Evolutionary conservation across 2,113 vertebrate species (phyloP).

Genomic region (Otocyon megalotis): DNA sequence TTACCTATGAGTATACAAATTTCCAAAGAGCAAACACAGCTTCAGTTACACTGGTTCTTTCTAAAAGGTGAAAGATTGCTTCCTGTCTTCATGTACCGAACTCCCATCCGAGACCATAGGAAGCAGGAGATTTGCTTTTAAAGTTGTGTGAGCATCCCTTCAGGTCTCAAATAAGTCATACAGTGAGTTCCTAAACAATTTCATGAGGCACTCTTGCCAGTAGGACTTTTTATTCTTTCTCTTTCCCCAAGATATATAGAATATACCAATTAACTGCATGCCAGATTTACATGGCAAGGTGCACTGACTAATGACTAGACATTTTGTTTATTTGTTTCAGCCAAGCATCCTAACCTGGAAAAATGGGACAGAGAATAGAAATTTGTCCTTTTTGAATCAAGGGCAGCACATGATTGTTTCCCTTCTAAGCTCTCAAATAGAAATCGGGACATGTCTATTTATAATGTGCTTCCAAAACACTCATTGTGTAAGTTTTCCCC

Average conservation of each 20-base stretch:
- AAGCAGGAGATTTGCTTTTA: neutral
- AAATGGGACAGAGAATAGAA: neutral
- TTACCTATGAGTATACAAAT: neutral
- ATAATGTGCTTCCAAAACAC: neutral
- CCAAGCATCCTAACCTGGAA: neutral
- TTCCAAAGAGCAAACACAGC: neutral
- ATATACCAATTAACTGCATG: neutral
- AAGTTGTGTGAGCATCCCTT: neutral
- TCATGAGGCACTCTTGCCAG: neutral
- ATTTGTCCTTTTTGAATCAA: slow-evolving; percentile 9
- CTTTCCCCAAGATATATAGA: neutral
- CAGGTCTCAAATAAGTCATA: neutral
- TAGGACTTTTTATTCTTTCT: neutral
- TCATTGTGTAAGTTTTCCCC: neutral
- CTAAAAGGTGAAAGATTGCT: neutral
- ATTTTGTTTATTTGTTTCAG: neutral
- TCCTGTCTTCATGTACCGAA: neutral
- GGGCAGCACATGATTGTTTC: neutral
- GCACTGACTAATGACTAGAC: neutral
- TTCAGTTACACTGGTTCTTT: neutral
- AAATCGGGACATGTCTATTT: neutral
- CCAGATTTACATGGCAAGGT: neutral
- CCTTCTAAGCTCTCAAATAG: neutral
- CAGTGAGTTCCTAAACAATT: neutral
- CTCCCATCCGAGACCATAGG: neutral